These are phyloP conservation scores for Phengaris arion DNA, from an alignment of 2,888 invertebrate species.

Conservation along the genomic window DNA sequence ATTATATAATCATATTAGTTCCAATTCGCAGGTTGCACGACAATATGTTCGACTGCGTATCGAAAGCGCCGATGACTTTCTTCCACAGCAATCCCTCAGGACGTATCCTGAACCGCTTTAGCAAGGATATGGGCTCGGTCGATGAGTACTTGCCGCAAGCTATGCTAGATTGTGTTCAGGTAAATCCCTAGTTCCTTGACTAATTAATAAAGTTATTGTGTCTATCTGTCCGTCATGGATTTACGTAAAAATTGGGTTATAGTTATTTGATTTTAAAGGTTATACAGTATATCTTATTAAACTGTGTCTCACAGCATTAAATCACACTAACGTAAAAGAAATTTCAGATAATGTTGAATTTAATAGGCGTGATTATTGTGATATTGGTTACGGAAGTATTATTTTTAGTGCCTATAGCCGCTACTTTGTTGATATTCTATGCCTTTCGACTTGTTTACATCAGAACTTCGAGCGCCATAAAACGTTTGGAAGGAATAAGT, in stretches of 20 bases:
- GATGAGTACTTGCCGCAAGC: slow-evolving; percentile 88
- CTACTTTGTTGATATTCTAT: slow-evolving; percentile 81
- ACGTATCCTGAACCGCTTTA: slow-evolving; percentile 87
- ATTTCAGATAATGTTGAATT: slow-evolving; percentile 85
- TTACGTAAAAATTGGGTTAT: too few relatives aligned
- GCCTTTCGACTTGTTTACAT: slow-evolving; percentile 82
- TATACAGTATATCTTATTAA: neutral
- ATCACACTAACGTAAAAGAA: neutral
- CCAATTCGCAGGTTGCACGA: slow-evolving; percentile 78
- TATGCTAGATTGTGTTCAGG: slow-evolving; percentile 84
- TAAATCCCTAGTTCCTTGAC: slow-evolving; percentile 35
- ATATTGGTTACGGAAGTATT: slow-evolving; percentile 81
- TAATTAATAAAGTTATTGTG: too few relatives aligned
- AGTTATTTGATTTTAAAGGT: too few relatives aligned
- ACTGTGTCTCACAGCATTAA: too few relatives aligned
- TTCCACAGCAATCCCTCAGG: slow-evolving; percentile 92
- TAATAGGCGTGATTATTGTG: slow-evolving; percentile 88
- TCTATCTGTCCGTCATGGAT: too few relatives aligned
- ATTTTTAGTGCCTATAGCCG: slow-evolving; percentile 69
- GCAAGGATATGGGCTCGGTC: slow-evolving; percentile 91
- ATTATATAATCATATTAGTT: too few relatives aligned
- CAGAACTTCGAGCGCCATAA: slow-evolving; percentile 84
- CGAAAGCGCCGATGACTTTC: slow-evolving; percentile 80
- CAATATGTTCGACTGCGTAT: slow-evolving; percentile 82
- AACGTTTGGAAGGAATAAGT: slow-evolving; percentile 83